Evolutionary conservation across 2,888 invertebrate species (phyloP).

Genomic region (Drosophila testacea): DNA sequence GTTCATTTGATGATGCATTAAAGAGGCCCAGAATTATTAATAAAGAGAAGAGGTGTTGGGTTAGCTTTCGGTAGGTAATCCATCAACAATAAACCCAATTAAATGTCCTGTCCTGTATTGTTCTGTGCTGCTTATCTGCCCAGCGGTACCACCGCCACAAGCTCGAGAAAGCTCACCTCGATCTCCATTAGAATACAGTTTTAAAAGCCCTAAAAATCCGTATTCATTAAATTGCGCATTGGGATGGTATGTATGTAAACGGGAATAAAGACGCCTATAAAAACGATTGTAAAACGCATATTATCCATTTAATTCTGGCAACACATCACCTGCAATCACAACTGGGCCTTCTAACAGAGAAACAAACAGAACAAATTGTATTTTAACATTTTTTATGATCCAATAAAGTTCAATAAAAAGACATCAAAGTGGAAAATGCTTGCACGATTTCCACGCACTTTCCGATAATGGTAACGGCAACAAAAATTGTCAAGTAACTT

Average conservation of each 20-base stretch:
- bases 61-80: slow-evolving; percentile 58
- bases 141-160: too few relatives aligned
- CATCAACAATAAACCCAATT: slow-evolving; percentile 65
- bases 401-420: slow-evolving; percentile 75
- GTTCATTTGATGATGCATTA: slow-evolving; percentile 55
- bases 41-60: background rate
- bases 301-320: too few relatives aligned
- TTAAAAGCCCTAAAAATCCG: too few relatives aligned
- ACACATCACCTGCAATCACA: slow-evolving; percentile 53
- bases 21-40: slow-evolving; percentile 16
- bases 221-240: too few relatives aligned
- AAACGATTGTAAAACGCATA: too few relatives aligned
- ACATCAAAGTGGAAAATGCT: slow-evolving; percentile 56
- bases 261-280: too few relatives aligned
- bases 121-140: too few relatives aligned
- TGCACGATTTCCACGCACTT: slow-evolving; percentile 35
- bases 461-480: slow-evolving; percentile 12
- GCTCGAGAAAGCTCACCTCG: slow-evolving; percentile 19
- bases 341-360: slow-evolving; percentile 4
- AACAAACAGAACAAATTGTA: slow-evolving; percentile 38
- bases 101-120: too few relatives aligned
- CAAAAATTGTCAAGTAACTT: slow-evolving; percentile 55
- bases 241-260: too few relatives aligned
- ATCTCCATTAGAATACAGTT: slow-evolving; percentile 63
- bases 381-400: slow-evolving; percentile 65